These are phyloP conservation scores for Chionoecetes opilio DNA, from an alignment of 1,140 invertebrate genomes.

Conservation along the genomic window DNA sequence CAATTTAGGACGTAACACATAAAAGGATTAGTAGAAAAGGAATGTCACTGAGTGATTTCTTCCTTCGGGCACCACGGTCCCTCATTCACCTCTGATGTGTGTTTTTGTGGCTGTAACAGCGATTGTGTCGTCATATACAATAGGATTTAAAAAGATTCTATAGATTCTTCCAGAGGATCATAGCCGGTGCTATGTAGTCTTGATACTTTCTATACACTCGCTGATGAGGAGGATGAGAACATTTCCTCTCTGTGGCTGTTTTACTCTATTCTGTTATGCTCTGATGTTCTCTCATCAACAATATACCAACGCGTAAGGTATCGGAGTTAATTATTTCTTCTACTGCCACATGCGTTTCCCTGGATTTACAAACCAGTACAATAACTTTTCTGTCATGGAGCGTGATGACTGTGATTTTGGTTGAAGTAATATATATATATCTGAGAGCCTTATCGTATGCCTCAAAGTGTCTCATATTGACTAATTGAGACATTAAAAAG, in stretches of 20 bases:
- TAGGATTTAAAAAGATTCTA: conserved; percentile 50
- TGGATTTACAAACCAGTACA: not conserved
- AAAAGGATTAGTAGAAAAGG: conserved; percentile 79
- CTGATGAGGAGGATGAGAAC: conserved; percentile 43
- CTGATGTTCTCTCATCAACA: not conserved
- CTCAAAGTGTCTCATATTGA: no score
- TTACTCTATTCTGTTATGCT: not conserved
- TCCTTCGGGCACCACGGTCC: conserved; percentile 56
- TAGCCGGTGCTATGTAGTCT: not conserved
- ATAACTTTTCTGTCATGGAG: no score
- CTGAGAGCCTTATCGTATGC: no score
- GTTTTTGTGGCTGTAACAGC: conserved; percentile 64
- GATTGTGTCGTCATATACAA: conserved; percentile 63
- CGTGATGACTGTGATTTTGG: no score
- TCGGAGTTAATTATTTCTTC: not conserved
- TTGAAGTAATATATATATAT: no score
- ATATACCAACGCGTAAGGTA: not conserved
- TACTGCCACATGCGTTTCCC: not conserved
- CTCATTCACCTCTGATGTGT: conserved; percentile 70
- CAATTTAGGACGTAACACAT: conserved; percentile 79
- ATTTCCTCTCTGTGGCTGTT: not conserved
- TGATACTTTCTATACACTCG: conserved; percentile 34
- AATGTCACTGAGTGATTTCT: conserved; percentile 77
- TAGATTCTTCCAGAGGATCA: conserved; percentile 37
- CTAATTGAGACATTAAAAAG: no score